Evolutionary conservation across 2,888 invertebrate species (phyloP), one percentile per base, ranked within the genome.

Genomic region (Mycogona germanica): DNA sequence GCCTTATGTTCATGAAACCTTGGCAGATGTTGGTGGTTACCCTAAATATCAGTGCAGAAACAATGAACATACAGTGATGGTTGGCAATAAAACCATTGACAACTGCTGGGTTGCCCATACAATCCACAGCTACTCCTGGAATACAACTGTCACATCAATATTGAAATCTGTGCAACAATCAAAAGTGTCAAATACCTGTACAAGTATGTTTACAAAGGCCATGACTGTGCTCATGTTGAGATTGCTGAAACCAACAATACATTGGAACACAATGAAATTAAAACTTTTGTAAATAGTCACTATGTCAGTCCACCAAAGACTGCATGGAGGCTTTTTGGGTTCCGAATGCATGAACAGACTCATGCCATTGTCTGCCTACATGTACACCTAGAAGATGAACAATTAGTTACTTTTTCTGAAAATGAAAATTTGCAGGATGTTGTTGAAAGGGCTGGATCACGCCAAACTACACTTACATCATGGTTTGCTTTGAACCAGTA

Each of bases 11-110:
- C 40, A 55, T 2, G 55, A 38, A 4, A 71, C 68, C 7, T 37
- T 53, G 5, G 59, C 63, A 6, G 61, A 62, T 1, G 56, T 55
- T 7, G 64, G 68, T 56, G 65, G 66, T 17, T 70, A 68, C 58
- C 67, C 68, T 1, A 7, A 51, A 19, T 71, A 70, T 56, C 47
- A 63, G 14, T 55, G 68, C 65, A 30, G 67, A 69, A 7, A 65
- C 65, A 17, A n/a, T n/a, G n/a, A n/a, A n/a, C n/a, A n/a, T n/a
- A n/a, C n/a, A n/a, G n/a, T n/a, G n/a, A n/a, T n/a, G n/a, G n/a
- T n/a, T n/a, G n/a, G n/a, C n/a, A n/a, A n/a, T n/a, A n/a, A n/a
- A n/a, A n/a, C n/a, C n/a, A n/a, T n/a, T n/a, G n/a, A n/a, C n/a
- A n/a, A n/a, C n/a, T n/a, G n/a, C n/a, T n/a, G n/a, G n/a, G n/a